phyloP scores from a whole-genome alignment of 2,888 invertebrate species.

The Heteromyza rotundicornis region DNA sequence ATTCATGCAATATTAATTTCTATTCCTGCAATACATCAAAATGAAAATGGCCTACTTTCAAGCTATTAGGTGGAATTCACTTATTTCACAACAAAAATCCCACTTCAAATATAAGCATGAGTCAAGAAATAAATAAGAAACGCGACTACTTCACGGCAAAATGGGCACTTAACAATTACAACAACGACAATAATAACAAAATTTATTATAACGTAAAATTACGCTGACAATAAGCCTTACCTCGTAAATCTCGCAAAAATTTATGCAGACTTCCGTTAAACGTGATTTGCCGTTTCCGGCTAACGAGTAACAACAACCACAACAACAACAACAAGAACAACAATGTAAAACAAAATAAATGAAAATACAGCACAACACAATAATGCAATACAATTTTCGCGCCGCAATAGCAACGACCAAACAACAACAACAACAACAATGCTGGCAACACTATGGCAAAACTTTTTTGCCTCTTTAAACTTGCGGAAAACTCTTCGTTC shows the following conservation, averaged over 20 bases:
- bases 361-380: too few relatives aligned
- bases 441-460: neutral
- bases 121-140: neutral
- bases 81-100: neutral
- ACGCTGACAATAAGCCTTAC: slow-evolving; percentile 1
- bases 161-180: neutral
- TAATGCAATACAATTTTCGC: neutral
- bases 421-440: neutral
- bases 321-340: too few relatives aligned
- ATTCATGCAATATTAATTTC: too few relatives aligned
- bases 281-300: slow-evolving; percentile 5
- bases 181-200: neutral
- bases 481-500: neutral
- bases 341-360: neutral
- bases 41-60: too few relatives aligned
- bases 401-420: neutral
- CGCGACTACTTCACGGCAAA: neutral
- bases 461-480: neutral
- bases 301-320: neutral
- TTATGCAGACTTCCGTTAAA: slow-evolving; percentile 3
- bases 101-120: neutral
- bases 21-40: too few relatives aligned
- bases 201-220: neutral
- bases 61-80: too few relatives aligned
- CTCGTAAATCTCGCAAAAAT: neutral